Evolutionary conservation across 2,888 invertebrate species (phyloP).

Genomic region (Nudaria mundana): DNA sequence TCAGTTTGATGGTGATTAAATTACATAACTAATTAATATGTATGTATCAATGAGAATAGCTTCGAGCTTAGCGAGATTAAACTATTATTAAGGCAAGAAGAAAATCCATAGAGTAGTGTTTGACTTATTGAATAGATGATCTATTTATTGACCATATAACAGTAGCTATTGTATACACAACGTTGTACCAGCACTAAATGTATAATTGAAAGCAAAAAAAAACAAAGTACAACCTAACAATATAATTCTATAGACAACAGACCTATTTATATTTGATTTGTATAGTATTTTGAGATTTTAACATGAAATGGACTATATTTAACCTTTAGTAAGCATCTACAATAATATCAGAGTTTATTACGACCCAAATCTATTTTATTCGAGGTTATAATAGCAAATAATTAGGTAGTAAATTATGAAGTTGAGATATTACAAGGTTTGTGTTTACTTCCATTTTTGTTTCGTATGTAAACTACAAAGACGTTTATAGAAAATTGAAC

Average conservation of each 20-base stretch:
- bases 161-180: constrained; percentile 16
- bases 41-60: constrained; percentile 32
- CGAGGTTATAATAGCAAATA: no score
- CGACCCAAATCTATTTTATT: no score
- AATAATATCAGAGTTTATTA: no score
- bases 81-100: constrained; percentile 33
- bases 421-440: constrained; percentile 18
- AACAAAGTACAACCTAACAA: constrained; percentile 30
- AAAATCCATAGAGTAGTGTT: constrained; percentile 14
- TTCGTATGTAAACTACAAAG: constrained; percentile 36
- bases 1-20: constrained; percentile 13
- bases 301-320: no score
- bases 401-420: constrained; percentile 33
- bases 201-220: constrained; percentile 25
- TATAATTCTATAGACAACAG: no score
- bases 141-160: constrained; percentile 9
- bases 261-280: no score
- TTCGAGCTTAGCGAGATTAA: constrained; percentile 36
- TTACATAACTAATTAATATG: constrained; percentile 27
- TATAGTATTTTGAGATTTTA: no score
- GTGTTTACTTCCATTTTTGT: constrained; percentile 27
- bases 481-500: no score
- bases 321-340: no score
- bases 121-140: constrained; percentile 9
- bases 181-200: constrained; percentile 16